Percentiles rank a stretch among this genome's conserved stretches.
phyloP scores from a whole-genome alignment of 2,797 vertebrate species.

The Scomberomorus guttatus region DNA sequence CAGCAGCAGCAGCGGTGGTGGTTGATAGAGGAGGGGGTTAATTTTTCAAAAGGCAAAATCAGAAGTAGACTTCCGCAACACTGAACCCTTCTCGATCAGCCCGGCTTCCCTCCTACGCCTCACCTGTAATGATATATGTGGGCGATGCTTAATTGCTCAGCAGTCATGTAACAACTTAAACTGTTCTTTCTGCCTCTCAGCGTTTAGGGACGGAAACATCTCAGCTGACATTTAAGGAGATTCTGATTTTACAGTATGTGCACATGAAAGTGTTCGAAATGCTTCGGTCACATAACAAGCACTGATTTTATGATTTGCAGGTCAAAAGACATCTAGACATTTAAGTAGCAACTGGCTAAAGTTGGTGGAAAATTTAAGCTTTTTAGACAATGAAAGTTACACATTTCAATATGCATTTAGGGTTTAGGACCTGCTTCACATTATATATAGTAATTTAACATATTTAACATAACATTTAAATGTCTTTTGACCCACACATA shows the following conservation, averaged over 20 bases:
- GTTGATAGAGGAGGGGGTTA: background rate
- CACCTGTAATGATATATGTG: slow-evolving; percentile 62
- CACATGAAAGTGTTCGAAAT: background rate
- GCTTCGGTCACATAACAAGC: background rate
- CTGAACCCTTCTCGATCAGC: slow-evolving; percentile 16
- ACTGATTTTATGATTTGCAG: background rate
- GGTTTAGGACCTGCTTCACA: background rate
- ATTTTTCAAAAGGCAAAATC: slow-evolving; percentile 29
- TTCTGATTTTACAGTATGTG: background rate
- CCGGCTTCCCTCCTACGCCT: slow-evolving; percentile 54
- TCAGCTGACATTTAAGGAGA: slow-evolving; percentile 37
- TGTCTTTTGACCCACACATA: background rate
- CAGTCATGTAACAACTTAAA: slow-evolving; percentile 43
- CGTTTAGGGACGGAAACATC: background rate
- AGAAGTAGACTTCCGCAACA: slow-evolving; percentile 52
- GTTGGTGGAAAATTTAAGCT: too few species aligned
- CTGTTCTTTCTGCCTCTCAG: slow-evolving; percentile 16
- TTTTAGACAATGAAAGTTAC: too few species aligned
- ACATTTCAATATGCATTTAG: background rate
- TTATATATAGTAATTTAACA: background rate
- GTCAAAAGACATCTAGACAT: background rate
- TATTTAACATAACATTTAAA: background rate
- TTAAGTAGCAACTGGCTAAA: too few species aligned
- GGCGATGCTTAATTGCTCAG: slow-evolving; percentile 56
- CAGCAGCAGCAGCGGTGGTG: background rate